A percentile compares a stretch with the other conserved stretches of the same genome.
These are phyloP conservation scores for Tor tambroides DNA, from an alignment of 2,113 vertebrate species.

Conservation along the genomic window DNA sequence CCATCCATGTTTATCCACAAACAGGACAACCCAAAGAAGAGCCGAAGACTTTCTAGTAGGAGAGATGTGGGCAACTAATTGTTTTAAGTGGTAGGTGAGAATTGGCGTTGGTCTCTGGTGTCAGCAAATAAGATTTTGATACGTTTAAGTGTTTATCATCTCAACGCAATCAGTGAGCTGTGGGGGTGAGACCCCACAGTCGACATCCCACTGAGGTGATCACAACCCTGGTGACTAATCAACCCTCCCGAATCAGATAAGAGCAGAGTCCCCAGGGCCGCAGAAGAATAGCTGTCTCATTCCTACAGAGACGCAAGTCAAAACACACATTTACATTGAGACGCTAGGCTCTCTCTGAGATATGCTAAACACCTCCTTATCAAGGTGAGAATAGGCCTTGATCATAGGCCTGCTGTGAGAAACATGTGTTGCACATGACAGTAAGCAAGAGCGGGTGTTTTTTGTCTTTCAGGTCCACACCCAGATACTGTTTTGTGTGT, in stretches of 20 bases:
- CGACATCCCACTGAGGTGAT: conserved; percentile 34
- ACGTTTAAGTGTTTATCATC: neutral
- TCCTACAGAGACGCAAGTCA: conserved; percentile 44
- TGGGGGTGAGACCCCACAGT: conserved; percentile 15
- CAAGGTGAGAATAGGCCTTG: conserved; percentile 36
- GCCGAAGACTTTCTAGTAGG: neutral
- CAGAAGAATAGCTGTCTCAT: conserved; percentile 53
- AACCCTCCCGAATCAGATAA: conserved; percentile 45
- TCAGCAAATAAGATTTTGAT: neutral
- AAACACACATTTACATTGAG: conserved; percentile 50
- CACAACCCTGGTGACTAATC: conserved; percentile 45
- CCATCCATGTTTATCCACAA: too few species aligned
- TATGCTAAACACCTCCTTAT: conserved; percentile 51
- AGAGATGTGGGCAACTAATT: neutral
- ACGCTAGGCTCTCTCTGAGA: neutral
- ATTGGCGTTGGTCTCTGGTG: neutral
- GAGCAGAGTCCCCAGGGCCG: conserved; percentile 27
- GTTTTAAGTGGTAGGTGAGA: neutral
- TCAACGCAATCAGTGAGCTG: neutral
- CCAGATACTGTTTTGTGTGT: conserved; percentile 11
- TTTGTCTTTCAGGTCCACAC: conserved; percentile 15
- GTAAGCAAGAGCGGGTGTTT: conserved; percentile 3
- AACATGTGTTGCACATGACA: conserved; percentile 6
- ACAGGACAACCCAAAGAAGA: too few species aligned
- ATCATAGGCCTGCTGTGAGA: conserved; percentile 12